phyloP scores from a whole-genome alignment of 2,797 vertebrate genomes.

The Sternotherus odoratus region DNA sequence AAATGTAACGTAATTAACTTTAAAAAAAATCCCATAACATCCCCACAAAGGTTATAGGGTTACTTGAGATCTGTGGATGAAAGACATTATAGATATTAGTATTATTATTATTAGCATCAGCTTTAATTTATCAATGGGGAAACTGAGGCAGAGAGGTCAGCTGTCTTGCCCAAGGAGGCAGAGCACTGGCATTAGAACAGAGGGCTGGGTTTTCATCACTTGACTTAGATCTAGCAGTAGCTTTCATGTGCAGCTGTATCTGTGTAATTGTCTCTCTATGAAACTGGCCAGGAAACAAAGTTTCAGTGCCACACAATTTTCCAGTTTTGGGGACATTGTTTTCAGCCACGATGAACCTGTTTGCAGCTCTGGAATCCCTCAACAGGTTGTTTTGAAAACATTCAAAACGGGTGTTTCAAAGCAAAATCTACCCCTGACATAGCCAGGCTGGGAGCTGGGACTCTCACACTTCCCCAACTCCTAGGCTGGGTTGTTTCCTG shows the following conservation, averaged over 20 bases:
- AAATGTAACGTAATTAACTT: constrained; percentile 45
- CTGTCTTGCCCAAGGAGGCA: background rate
- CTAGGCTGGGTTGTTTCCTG: no score
- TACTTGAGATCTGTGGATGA: constrained; percentile 17
- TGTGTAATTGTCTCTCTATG: background rate
- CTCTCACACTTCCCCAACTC: no score
- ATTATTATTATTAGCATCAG: constrained; percentile 42
- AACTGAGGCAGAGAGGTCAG: constrained; percentile 34
- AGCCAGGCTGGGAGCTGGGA: no score
- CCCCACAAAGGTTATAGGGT: constrained; percentile 36
- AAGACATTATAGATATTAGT: constrained; percentile 25
- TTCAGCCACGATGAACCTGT: background rate
- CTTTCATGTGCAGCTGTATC: constrained; percentile 21
- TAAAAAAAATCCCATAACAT: constrained; percentile 21
- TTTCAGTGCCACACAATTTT: background rate
- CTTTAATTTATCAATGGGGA: constrained; percentile 37
- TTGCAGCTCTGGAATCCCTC: background rate
- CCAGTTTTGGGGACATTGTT: no score
- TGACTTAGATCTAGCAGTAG: constrained; percentile 26
- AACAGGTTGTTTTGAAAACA: no score
- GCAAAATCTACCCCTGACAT: background rate
- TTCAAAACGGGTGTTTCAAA: background rate
- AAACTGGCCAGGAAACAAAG: background rate
- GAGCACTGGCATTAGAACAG: background rate
- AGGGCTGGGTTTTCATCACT: constrained; percentile 30